These are phyloP conservation scores for Drosophila jambulina DNA, from an alignment of 1,140 invertebrate genomes.

Conservation along the genomic window DNA sequence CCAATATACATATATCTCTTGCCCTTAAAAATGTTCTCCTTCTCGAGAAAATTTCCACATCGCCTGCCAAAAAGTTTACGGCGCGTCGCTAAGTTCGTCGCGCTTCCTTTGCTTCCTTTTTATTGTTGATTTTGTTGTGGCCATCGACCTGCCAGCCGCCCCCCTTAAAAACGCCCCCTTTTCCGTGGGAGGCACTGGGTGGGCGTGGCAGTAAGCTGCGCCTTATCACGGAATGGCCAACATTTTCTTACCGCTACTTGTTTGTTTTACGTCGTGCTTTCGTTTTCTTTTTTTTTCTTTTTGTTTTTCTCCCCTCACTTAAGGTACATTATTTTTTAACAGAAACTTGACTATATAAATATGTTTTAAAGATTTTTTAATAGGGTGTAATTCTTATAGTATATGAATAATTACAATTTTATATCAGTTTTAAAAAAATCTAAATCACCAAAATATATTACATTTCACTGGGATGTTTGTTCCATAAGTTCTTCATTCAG, in stretches of 20 bases:
- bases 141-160: conserved; percentile 56
- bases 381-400: neutral
- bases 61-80: conserved; percentile 75
- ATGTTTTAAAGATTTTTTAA: neutral
- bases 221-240: conserved; percentile 72
- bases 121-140: conserved; percentile 51
- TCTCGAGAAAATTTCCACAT: neutral
- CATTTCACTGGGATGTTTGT: too few species aligned
- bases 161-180: conserved; percentile 6
- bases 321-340: neutral
- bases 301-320: neutral
- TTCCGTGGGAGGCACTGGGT: conserved; percentile 10
- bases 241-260: conserved; percentile 72
- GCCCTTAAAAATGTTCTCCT: neutral
- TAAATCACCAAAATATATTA: too few species aligned
- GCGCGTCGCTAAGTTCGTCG: conserved; percentile 62
- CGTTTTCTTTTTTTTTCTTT: neutral
- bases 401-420: neutral
- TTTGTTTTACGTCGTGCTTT: conserved; percentile 53
- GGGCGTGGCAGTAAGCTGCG: conserved; percentile 58
- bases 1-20: neutral
- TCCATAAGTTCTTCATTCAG: too few species aligned
- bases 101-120: conserved; percentile 53
- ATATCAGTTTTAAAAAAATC: neutral
- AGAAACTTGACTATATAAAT: too few species aligned